Percentiles rank a stretch among this genome's conserved stretches.
phyloP scores from a whole-genome alignment of 2,113 vertebrate genomes.

The Melanocharis versteri region DNA sequence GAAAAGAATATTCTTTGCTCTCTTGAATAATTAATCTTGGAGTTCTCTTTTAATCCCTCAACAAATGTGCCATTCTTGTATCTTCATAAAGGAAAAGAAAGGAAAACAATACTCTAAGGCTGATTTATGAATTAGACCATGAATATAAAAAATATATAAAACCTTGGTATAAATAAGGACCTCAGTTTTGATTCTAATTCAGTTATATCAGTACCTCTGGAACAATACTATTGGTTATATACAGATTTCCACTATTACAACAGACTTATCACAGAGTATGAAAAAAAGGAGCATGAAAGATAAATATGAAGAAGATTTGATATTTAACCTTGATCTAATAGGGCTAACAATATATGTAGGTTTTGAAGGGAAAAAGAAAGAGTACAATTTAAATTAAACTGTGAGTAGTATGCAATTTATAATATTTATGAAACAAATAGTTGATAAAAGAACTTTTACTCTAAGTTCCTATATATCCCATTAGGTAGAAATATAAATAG shows the following conservation, averaged over 20 bases:
- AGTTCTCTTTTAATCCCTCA: constrained; percentile 33
- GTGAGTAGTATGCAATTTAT: not conserved
- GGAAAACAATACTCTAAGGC: not conserved
- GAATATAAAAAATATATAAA: constrained; percentile 39
- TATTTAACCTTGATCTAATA: not conserved
- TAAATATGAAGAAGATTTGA: not conserved
- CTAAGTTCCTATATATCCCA: not conserved
- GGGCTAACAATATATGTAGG: not conserved
- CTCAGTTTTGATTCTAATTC: not conserved
- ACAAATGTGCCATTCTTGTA: constrained; percentile 5
- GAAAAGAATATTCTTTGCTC: constrained; percentile 23
- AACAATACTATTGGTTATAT: not conserved
- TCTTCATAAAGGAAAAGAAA: not conserved
- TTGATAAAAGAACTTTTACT: not conserved
- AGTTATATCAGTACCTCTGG: not conserved
- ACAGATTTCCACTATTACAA: not conserved
- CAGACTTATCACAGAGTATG: not conserved
- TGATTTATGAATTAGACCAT: constrained; percentile 45
- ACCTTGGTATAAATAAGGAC: not conserved
- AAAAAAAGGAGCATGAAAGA: not conserved
- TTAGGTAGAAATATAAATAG: not conserved
- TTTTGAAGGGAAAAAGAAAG: not conserved
- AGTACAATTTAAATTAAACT: not conserved
- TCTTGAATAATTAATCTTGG: constrained; percentile 46
- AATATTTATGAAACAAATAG: not conserved